phyloP scores from a whole-genome alignment of 2,888 invertebrate species.

The Exocentrus adspersus region DNA sequence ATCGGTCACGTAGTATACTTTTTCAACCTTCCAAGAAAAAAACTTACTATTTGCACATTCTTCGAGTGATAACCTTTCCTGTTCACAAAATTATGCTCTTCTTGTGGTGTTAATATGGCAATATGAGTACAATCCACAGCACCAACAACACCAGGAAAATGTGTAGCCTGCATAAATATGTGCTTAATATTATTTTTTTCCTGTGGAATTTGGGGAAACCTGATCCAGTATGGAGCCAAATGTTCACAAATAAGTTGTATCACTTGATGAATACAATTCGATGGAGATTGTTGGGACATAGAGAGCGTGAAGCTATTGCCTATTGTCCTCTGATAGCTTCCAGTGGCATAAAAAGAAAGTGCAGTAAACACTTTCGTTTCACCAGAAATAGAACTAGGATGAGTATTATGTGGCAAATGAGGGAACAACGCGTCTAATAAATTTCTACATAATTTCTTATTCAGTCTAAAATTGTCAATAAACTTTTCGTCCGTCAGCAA shows the following conservation, averaged over 20 bases:
- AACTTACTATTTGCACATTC: too few species aligned
- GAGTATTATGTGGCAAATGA: constrained; percentile 4
- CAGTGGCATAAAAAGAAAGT: constrained; percentile 25
- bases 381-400: constrained; percentile 15
- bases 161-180: not conserved
- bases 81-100: too few species aligned
- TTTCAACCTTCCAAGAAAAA: not conserved
- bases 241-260: not conserved
- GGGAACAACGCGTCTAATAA: not conserved
- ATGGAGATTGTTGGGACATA: constrained; percentile 26
- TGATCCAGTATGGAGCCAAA: not conserved
- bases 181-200: not conserved
- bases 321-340: constrained; percentile 27
- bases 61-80: too few species aligned
- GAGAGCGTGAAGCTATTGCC: constrained; percentile 14
- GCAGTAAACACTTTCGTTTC: constrained; percentile 18
- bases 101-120: too few species aligned
- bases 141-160: not conserved
- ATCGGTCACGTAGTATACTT: too few species aligned
- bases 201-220: not conserved
- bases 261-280: constrained; percentile 22
- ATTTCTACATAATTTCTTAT: not conserved
- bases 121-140: not conserved
- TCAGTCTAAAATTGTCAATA: constrained; percentile 4
- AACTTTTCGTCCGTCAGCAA: not conserved